These are phyloP conservation scores for Hirtodrosophila alboralis DNA, from an alignment of 2,888 invertebrate species.

Conservation along the genomic window DNA sequence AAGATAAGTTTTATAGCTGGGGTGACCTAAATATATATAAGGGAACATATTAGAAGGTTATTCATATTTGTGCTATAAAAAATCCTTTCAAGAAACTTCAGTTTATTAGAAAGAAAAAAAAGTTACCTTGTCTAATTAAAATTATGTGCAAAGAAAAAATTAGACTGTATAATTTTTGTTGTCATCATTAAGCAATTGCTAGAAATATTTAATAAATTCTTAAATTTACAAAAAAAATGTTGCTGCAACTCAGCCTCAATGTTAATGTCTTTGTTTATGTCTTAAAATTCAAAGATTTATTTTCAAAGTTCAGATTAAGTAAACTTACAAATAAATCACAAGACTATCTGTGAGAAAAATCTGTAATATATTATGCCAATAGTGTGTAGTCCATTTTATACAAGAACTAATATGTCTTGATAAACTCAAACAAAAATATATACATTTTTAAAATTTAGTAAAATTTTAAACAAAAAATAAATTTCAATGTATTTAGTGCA, in stretches of 20 bases:
- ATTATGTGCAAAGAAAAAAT: conserved; percentile 4
- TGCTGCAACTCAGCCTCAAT: neutral
- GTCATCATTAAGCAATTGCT: neutral
- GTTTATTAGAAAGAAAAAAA: conserved; percentile 6
- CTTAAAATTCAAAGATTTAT: conserved; percentile 26
- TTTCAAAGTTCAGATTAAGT: conserved; percentile 12
- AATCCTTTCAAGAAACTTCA: conserved; percentile 13
- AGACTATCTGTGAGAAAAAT: neutral
- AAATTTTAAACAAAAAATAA: no score
- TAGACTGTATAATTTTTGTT: neutral
- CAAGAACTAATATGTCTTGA: no score
- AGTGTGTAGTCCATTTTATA: no score
- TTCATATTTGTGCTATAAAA: conserved; percentile 3
- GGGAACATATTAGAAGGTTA: conserved; percentile 10
- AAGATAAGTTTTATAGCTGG: conserved; percentile 65
- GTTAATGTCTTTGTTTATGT: conserved; percentile 21
- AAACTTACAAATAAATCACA: conserved; percentile 16
- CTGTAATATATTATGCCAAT: neutral
- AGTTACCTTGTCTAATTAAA: conserved; percentile 24
- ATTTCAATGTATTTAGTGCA: no score
- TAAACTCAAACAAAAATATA: no score
- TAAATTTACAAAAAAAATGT: neutral
- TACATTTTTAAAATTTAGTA: no score
- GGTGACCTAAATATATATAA: conserved; percentile 38
- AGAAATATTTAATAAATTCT: no score